Conservation (phyloP, 2,888 invertebrate genomes). For the Lithophane socia region DNA sequence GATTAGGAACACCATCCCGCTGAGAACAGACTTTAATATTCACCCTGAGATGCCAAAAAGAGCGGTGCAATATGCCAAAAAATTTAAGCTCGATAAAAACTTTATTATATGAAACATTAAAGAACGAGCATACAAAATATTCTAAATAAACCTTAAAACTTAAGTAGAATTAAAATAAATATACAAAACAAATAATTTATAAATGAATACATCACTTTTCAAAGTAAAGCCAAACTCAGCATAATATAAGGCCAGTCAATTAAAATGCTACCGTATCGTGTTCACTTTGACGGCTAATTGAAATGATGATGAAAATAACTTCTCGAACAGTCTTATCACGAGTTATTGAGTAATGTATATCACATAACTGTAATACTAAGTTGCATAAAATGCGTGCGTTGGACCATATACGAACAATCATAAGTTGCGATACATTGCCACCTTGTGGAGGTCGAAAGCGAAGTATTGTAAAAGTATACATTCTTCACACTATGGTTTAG, state of each 20-base stretch:
- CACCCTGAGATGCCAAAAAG: conserved; percentile 34
- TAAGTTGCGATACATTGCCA: conserved; percentile 68
- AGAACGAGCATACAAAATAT: too few species aligned
- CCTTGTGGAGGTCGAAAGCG: conserved; percentile 69
- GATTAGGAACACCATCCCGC: conserved; percentile 47
- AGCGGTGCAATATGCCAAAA: background rate
- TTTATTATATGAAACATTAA: background rate
- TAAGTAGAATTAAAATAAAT: background rate
- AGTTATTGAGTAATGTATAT: conserved; percentile 72
- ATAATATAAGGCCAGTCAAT: background rate
- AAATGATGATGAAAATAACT: conserved; percentile 56
- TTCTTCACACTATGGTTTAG: conserved; percentile 56
- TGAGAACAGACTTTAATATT: conserved; percentile 47
- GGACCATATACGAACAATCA: conserved; percentile 68
- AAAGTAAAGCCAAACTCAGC: background rate
- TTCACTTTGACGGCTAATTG: conserved; percentile 9
- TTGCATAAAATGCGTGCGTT: conserved; percentile 70
- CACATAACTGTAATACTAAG: conserved; percentile 69
- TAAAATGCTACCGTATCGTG: conserved; percentile 4
- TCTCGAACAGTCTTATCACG: conserved; percentile 70
- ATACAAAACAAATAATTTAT: background rate
- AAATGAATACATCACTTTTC: too few species aligned
- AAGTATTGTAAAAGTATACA: conserved; percentile 59
- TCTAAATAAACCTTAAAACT: too few species aligned
- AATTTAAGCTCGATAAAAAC: background rate